Percentiles rank a stretch among this genome's conserved stretches.
phyloP scores from a whole-genome alignment of 2,888 invertebrate species.

The Campoplex nolae region DNA sequence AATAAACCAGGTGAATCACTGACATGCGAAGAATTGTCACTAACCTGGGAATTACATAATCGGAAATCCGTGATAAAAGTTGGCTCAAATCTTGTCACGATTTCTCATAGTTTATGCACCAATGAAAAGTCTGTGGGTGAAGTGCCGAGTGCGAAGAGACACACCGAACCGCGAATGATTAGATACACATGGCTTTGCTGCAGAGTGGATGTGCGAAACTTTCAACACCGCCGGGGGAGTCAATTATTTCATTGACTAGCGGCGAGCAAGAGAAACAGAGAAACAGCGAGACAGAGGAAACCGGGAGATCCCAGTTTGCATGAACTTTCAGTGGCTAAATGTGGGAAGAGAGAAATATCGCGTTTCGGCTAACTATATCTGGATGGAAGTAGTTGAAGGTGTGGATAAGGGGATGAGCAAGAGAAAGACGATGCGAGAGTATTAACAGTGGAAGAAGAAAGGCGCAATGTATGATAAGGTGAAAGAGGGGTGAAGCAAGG shows the following conservation, averaged over 20 bases:
- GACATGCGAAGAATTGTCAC: not conserved
- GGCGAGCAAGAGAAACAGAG: slow-evolving; percentile 10
- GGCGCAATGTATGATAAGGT: slow-evolving; percentile 43
- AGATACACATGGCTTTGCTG: slow-evolving; percentile 25
- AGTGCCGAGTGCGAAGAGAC: slow-evolving; percentile 26
- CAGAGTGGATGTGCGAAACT: slow-evolving; percentile 42
- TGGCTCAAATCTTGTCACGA: not conserved
- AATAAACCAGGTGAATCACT: not conserved
- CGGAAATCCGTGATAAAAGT: not conserved
- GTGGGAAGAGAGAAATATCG: slow-evolving; percentile 56
- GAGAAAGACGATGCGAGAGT: slow-evolving; percentile 33
- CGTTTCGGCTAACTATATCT: slow-evolving; percentile 63
- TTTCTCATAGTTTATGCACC: slow-evolving; percentile 4
- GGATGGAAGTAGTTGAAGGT: slow-evolving; percentile 51
- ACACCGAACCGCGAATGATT: slow-evolving; percentile 41
- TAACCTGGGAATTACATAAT: not conserved
- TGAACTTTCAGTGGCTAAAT: slow-evolving; percentile 48
- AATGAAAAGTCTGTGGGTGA: slow-evolving; percentile 26
- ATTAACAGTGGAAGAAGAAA: slow-evolving; percentile 17
- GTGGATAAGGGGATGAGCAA: slow-evolving; percentile 42
- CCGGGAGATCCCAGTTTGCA: slow-evolving; percentile 42
- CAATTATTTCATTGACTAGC: slow-evolving; percentile 53
- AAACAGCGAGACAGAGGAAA: not conserved
- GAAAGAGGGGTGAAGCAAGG: slow-evolving; percentile 14
- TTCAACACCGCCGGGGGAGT: slow-evolving; percentile 40